Percentiles rank a stretch among this genome's conserved stretches.
Evolutionary conservation across 2,888 invertebrate species (phyloP).

Genomic region (Netelia fuscicornis): DNA sequence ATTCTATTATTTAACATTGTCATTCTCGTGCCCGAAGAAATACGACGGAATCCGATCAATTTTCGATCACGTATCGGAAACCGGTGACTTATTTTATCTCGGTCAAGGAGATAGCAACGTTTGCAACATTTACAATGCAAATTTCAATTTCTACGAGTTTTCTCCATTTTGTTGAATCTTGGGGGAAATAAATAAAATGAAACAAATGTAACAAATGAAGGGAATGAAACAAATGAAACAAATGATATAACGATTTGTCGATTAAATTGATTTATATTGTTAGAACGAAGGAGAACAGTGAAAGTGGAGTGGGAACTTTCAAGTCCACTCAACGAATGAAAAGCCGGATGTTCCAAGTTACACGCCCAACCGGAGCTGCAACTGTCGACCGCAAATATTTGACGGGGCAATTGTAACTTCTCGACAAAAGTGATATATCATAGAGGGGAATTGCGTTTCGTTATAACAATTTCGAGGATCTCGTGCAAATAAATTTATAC

Average conservation of each 20-base stretch:
- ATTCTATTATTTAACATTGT: constrained; percentile 11
- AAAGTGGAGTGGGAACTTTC: not conserved
- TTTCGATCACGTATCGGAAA: too few relatives aligned
- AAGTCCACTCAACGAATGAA: constrained; percentile 14
- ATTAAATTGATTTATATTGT: not conserved
- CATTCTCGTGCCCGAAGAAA: constrained; percentile 13
- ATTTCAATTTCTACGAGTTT: too few relatives aligned
- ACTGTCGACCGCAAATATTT: constrained; percentile 66
- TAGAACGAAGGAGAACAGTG: not conserved
- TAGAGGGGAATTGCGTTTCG: not conserved
- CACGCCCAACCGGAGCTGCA: constrained; percentile 18
- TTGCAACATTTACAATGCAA: too few relatives aligned
- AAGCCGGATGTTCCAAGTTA: not conserved
- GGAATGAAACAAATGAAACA: too few relatives aligned
- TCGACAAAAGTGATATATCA: constrained; percentile 46
- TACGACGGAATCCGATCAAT: not conserved
- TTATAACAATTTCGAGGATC: constrained; percentile 12
- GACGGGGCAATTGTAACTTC: constrained; percentile 54
- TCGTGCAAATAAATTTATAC: constrained; percentile 42
- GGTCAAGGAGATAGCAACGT: too few relatives aligned
- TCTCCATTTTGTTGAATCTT: too few relatives aligned
- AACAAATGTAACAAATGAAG: too few relatives aligned
- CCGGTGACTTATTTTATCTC: too few relatives aligned
- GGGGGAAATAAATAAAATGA: too few relatives aligned
- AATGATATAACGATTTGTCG: not conserved